These are phyloP conservation scores for Eutrigla gurnardus DNA, from an alignment of 2,797 vertebrate species.

Conservation along the genomic window DNA sequence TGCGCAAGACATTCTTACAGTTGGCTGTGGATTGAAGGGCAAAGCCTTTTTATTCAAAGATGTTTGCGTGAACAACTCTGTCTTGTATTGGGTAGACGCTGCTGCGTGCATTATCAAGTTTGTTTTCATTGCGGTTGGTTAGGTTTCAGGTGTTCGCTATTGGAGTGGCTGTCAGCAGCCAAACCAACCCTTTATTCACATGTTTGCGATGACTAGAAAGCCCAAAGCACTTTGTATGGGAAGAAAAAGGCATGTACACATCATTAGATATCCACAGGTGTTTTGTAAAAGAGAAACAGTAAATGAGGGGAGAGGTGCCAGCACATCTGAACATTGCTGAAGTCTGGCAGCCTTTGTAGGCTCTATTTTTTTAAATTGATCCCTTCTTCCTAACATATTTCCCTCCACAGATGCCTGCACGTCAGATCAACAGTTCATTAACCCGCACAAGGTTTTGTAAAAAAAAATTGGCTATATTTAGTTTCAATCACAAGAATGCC, in stretches of 20 bases:
- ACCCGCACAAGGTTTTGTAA: conserved; percentile 51
- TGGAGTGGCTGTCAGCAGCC: conserved; percentile 68
- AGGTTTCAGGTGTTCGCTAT: conserved; percentile 74
- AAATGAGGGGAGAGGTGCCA: conserved; percentile 54
- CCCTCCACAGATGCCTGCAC: conserved; percentile 38
- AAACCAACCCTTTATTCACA: conserved; percentile 68
- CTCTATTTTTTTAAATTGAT: conserved; percentile 6
- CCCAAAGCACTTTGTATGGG: conserved; percentile 52
- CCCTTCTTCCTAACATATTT: conserved; percentile 36
- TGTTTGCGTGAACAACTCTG: conserved; percentile 64
- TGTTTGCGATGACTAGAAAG: conserved; percentile 68
- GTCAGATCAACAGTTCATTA: conserved; percentile 59
- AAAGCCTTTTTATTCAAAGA: conserved; percentile 62
- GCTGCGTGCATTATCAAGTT: conserved; percentile 58
- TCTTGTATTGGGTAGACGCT: conserved; percentile 35
- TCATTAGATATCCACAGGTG: conserved; percentile 77
- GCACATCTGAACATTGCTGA: conserved; percentile 62
- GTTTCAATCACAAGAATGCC: conserved; percentile 74
- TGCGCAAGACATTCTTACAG: conserved; percentile 52
- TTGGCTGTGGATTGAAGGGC: conserved; percentile 68
- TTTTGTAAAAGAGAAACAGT: conserved; percentile 68
- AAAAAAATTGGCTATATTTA: conserved; percentile 70
- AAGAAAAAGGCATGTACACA: conserved; percentile 56
- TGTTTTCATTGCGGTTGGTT: conserved; percentile 57
- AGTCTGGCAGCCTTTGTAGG: conserved; percentile 46